Evolutionary conservation across 2,797 vertebrate species (phyloP).

Genomic region (Anisognathus igniventris): DNA sequence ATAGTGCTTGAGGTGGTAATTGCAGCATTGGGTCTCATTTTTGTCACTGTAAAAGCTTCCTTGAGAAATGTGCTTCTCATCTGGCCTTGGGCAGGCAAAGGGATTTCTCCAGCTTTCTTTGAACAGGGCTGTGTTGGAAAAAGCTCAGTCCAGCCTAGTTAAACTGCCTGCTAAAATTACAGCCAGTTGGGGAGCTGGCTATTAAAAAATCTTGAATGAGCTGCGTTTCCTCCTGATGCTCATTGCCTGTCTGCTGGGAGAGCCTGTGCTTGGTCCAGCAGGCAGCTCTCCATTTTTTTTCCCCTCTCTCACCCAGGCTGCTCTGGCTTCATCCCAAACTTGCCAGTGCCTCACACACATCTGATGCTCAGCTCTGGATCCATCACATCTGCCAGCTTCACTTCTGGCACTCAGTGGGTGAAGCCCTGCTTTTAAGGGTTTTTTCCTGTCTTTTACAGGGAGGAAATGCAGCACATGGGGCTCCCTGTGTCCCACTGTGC

Average conservation of each 20-base stretch:
- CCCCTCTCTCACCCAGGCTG: not conserved
- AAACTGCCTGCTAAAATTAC: conserved; percentile 47
- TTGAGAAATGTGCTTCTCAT: not conserved
- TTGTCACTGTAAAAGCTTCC: not conserved
- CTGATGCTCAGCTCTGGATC: not conserved
- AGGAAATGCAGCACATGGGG: not conserved
- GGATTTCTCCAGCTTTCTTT: not conserved
- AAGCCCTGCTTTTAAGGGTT: not conserved
- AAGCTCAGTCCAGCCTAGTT: not conserved
- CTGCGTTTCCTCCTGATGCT: not conserved
- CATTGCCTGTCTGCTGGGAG: not conserved
- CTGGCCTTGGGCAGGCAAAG: not conserved
- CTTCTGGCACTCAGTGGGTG: not conserved
- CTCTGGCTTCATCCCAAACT: not conserved
- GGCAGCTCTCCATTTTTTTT: not conserved
- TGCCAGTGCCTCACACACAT: not conserved
- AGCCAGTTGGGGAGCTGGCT: not conserved
- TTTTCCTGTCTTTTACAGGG: not conserved
- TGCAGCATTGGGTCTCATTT: not conserved
- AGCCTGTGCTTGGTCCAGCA: not conserved
- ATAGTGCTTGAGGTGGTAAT: not conserved
- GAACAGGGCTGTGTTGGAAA: not conserved
- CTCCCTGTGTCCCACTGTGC: not conserved
- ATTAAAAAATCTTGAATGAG: not conserved
- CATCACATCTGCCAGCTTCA: not conserved